A percentile compares a stretch with the other conserved stretches of the same genome.
Evolutionary conservation across 2,888 invertebrate genomes (phyloP).

Genomic region (Drosophila colorata): DNA sequence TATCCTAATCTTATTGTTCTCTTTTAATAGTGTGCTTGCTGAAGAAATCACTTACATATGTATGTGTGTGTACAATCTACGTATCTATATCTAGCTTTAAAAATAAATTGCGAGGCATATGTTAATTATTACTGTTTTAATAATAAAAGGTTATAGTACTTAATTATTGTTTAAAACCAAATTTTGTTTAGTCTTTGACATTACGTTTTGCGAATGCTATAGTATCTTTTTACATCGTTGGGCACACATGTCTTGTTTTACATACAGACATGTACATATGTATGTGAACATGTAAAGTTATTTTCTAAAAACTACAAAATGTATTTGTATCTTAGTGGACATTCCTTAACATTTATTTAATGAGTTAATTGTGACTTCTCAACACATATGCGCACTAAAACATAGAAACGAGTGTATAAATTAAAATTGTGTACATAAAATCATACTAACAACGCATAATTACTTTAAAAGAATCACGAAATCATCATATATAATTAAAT

Average conservation of each 20-base stretch:
- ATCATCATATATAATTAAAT: slow-evolving; percentile 5
- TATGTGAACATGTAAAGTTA: too few species aligned
- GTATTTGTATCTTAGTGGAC: slow-evolving; percentile 2
- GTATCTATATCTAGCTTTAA: slow-evolving; percentile 21
- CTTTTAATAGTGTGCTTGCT: background rate
- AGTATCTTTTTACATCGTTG: slow-evolving; percentile 10
- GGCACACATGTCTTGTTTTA: slow-evolving; percentile 1
- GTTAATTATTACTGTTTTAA: slow-evolving; percentile 32
- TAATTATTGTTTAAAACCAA: slow-evolving; percentile 45
- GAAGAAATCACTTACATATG: background rate
- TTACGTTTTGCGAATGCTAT: slow-evolving; percentile 22
- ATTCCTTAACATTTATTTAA: background rate
- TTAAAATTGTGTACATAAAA: slow-evolving; percentile 2
- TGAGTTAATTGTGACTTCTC: background rate
- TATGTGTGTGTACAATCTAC: slow-evolving; percentile 1
- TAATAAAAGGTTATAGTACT: slow-evolving; percentile 15
- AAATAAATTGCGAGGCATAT: slow-evolving; percentile 62
- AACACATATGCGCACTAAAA: background rate
- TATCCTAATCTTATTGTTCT: background rate
- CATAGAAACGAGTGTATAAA: background rate
- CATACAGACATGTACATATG: too few species aligned
- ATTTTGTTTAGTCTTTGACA: slow-evolving; percentile 58
- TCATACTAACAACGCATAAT: slow-evolving; percentile 1
- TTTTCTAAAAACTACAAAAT: too few species aligned
- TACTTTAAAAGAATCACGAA: slow-evolving; percentile 1